Evolutionary conservation across 2,888 invertebrate genomes (phyloP).

Genomic region (Patella ulyssiponensis): DNA sequence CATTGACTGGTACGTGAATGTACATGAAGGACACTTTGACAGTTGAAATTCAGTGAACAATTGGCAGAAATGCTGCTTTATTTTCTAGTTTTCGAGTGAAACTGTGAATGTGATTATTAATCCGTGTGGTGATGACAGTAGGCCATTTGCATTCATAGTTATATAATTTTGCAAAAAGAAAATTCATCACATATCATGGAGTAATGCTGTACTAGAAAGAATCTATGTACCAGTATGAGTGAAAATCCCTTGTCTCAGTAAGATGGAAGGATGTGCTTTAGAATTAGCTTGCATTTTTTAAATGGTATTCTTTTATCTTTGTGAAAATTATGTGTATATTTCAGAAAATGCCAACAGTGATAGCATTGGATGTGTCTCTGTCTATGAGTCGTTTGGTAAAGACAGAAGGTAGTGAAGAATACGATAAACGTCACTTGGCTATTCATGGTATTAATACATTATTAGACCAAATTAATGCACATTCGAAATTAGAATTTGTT

Average conservation of each 20-base stretch:
- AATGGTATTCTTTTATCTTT: neutral
- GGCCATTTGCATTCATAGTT: too few relatives aligned
- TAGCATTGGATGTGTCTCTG: slow-evolving; percentile 81
- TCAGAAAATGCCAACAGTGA: slow-evolving; percentile 80
- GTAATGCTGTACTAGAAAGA: neutral
- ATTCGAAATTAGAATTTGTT: slow-evolving; percentile 82
- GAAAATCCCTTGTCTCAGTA: neutral
- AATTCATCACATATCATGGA: too few relatives aligned
- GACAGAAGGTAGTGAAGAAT: slow-evolving; percentile 75
- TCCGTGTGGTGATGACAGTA: too few relatives aligned
- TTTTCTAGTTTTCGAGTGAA: too few relatives aligned
- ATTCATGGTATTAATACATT: slow-evolving; percentile 79
- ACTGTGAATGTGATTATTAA: too few relatives aligned
- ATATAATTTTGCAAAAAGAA: too few relatives aligned
- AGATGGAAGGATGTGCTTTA: neutral
- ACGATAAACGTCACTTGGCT: slow-evolving; percentile 78
- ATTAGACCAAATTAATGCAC: slow-evolving; percentile 78
- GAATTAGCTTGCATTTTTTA: neutral
- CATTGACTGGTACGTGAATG: too few relatives aligned
- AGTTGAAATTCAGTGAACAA: too few relatives aligned
- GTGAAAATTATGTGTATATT: neutral
- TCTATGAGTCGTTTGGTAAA: slow-evolving; percentile 78
- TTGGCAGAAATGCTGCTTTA: too few relatives aligned
- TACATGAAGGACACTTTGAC: too few relatives aligned
- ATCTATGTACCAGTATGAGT: neutral